Conservation (phyloP, 2,797 vertebrate species). For the Streptopelia turtur region DNA sequence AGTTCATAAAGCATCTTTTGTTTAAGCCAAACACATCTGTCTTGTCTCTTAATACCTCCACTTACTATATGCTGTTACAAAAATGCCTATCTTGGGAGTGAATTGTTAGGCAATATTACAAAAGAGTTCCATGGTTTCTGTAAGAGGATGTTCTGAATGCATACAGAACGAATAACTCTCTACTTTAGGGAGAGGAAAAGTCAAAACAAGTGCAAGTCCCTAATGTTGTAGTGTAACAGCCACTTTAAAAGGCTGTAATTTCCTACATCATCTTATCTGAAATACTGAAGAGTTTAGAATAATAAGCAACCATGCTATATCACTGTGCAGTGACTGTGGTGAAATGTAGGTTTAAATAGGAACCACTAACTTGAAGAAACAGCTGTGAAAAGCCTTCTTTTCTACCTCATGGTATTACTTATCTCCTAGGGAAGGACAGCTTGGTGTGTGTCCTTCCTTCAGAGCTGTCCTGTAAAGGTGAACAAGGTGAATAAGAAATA, state of each 20-base stretch:
- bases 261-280: background rate
- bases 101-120: background rate
- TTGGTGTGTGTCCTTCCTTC: background rate
- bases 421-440: background rate
- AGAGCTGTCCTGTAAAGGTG: no score
- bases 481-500: accelerated
- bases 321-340: background rate
- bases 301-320: background rate
- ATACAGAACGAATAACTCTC: background rate
- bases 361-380: background rate
- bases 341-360: background rate
- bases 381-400: background rate
- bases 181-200: background rate
- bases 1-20: background rate
- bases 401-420: background rate
- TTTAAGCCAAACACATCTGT: background rate
- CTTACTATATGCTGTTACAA: background rate
- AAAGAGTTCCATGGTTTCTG: background rate
- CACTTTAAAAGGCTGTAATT: background rate
- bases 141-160: background rate
- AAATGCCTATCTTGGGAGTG: background rate
- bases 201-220: background rate
- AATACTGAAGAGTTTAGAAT: background rate
- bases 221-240: background rate
- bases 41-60: background rate